These are phyloP conservation scores for Caranx melampygus DNA, from an alignment of 2,113 vertebrate species.

Conservation along the genomic window DNA sequence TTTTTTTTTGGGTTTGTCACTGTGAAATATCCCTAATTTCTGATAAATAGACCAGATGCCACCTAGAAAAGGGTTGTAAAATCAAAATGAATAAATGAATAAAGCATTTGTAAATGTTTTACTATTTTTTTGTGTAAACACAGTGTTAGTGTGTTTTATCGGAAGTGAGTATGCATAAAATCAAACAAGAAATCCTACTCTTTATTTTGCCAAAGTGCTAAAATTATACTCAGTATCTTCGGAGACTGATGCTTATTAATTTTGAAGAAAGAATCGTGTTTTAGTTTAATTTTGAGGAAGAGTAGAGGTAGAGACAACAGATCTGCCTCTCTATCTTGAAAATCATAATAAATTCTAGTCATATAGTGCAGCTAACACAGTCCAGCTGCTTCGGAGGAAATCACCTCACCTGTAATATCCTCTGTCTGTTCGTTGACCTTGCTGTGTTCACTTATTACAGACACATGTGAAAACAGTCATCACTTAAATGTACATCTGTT, in stretches of 20 bases:
- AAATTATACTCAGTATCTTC: background rate
- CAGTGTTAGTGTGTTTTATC: no score
- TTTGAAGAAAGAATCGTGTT: background rate
- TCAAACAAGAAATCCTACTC: no score
- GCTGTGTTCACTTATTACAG: slow-evolving; percentile 14
- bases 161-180: no score
- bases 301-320: background rate
- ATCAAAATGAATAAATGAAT: no score
- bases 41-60: no score
- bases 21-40: no score
- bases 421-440: slow-evolving; percentile 45
- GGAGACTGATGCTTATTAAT: background rate
- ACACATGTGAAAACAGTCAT: slow-evolving; percentile 21
- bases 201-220: background rate
- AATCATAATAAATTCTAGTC: slow-evolving; percentile 17
- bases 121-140: no score
- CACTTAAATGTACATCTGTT: slow-evolving; percentile 23
- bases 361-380: slow-evolving; percentile 16
- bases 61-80: no score
- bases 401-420: slow-evolving; percentile 40
- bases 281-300: slow-evolving; percentile 16
- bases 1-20: no score
- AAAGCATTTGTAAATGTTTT: no score
- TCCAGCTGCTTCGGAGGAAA: slow-evolving; percentile 44
- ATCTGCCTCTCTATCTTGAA: background rate